These are phyloP conservation scores for Molossus molossus DNA, from an alignment of 2,797 vertebrate species.

Conservation along the genomic window DNA sequence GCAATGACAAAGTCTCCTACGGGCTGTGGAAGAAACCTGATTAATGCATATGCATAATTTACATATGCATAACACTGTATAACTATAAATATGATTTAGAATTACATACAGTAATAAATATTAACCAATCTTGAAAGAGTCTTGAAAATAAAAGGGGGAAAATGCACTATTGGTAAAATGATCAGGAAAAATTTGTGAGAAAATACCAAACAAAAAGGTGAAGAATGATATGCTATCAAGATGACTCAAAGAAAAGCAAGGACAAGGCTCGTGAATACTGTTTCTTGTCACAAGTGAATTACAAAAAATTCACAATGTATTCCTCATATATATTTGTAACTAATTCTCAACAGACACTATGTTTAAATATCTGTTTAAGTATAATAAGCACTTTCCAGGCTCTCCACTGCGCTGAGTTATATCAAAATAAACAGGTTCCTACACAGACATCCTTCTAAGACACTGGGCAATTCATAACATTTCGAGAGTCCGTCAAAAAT, in stretches of 20 bases:
- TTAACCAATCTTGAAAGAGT: slow-evolving; percentile 27
- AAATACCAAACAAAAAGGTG: not conserved
- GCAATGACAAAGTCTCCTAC: not conserved
- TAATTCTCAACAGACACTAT: not conserved
- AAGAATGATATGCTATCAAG: not conserved
- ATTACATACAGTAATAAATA: slow-evolving; percentile 44
- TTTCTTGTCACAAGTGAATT: not conserved
- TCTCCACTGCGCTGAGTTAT: not conserved
- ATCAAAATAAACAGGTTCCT: slow-evolving; percentile 35
- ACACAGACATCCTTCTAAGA: slow-evolving; percentile 5
- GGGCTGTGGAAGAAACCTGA: not conserved
- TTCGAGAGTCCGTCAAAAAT: slow-evolving; percentile 19
- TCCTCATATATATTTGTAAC: not conserved
- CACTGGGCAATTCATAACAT: not conserved
- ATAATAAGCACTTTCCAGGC: not conserved
- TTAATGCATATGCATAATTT: not conserved
- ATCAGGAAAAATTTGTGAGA: not conserved
- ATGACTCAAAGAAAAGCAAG: not conserved
- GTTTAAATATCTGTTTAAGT: not conserved
- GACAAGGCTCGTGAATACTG: not conserved
- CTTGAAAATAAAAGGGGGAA: slow-evolving; percentile 41
- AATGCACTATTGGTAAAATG: not conserved
- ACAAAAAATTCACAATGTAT: not conserved
- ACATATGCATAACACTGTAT: not conserved
- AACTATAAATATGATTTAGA: not conserved